Evolutionary conservation across 2,797 vertebrate genomes (phyloP), one percentile per base, ranked within the genome.

Genomic region (Pangasius krempfi): DNA sequence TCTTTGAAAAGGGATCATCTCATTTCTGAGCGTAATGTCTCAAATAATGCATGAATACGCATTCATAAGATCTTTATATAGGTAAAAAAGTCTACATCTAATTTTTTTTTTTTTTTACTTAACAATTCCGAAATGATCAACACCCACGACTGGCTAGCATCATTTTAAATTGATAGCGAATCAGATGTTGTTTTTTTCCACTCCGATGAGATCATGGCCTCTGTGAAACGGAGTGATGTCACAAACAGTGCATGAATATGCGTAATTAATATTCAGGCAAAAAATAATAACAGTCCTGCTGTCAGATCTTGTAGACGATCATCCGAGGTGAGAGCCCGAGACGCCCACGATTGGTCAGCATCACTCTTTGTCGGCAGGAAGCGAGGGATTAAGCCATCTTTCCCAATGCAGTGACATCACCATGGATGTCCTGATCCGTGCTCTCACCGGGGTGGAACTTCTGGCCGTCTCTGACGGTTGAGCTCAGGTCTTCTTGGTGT

Each of bases 361-460:
- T 68, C 16, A 0, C 25, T 66, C 44, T 5, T 27, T 1, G 0
- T 7, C 18, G 18, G 5, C 85, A 76, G 70, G 72, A 86, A 76
- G 37, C 16, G 9, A 70, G 50, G 50, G 62, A 70, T 68, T 56
- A 80, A 72, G 78, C 52, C 84, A 73, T 86, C 44, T 75, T 72
- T 89, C 84, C 64, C 54, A 60, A 85, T 70, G 37, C 84, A 4
- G 76, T 70, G 84, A 70, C 64, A 37, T 85, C 75, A 75, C 22
- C 10, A 30, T 54, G 64, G 47, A 70, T 4, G 47, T 86, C 47
- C 84, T 54, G 70, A 73, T 72, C 73, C 14, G 25, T 83, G 56
- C 78, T 86, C n/a, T 82, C 66, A 83, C 22, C 7, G 76, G 83
- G 88, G 88, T 83, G 88, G 66, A 73, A 85, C 78, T 83, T 58